These are phyloP conservation scores for Pelmatolapia mariae DNA, from an alignment of 2,113 vertebrate species.

Conservation along the genomic window DNA sequence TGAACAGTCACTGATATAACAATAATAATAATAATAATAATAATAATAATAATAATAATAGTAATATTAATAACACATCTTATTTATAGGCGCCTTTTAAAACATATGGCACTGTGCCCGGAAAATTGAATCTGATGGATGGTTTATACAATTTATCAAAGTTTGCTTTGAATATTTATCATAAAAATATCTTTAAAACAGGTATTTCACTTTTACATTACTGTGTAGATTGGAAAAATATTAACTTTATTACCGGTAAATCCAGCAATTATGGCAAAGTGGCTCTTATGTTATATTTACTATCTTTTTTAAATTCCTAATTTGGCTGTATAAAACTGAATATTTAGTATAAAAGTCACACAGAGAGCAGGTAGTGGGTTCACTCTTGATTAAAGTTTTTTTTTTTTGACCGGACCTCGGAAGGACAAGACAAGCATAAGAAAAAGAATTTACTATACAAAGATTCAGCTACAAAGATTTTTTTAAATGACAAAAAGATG, in stretches of 20 bases:
- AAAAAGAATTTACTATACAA: neutral
- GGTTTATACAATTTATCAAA: neutral
- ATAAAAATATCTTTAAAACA: neutral
- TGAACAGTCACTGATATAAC: neutral
- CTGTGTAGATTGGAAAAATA: neutral
- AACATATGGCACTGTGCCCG: neutral
- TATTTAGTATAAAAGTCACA: neutral
- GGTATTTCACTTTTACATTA: neutral
- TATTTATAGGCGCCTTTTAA: neutral
- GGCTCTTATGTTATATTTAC: neutral
- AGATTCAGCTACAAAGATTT: neutral
- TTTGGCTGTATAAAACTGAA: neutral
- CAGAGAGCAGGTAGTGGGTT: neutral
- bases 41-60: neutral
- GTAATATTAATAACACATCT: neutral
- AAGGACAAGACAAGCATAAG: neutral
- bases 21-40: neutral
- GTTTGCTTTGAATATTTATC: neutral
- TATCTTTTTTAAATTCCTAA: neutral
- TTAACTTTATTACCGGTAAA: neutral
- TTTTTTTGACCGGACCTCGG: neutral
- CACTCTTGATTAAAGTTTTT: neutral
- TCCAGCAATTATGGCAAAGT: neutral
- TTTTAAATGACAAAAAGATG: neutral
- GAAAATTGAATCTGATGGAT: neutral